These are phyloP conservation scores for Trissolcus brochymenae DNA, from an alignment of 2,888 invertebrate species.

Conservation along the genomic window DNA sequence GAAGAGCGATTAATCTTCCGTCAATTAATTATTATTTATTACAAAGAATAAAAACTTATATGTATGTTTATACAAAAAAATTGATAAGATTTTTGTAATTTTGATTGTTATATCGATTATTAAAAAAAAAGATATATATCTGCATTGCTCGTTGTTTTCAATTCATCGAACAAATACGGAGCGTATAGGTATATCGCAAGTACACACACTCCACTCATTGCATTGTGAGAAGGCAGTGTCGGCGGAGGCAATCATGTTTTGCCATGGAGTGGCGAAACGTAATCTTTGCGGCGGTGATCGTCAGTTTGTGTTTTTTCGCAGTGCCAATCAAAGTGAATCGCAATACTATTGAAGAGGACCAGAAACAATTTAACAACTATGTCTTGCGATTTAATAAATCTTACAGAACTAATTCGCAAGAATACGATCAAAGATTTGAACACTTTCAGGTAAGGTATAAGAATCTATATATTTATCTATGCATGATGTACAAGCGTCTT, in stretches of 20 bases:
- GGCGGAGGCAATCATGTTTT: constrained; percentile 39
- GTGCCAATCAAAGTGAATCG: constrained; percentile 76
- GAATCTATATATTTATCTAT: constrained; percentile 1
- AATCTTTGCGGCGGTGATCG: constrained; percentile 67
- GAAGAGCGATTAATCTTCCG: neutral
- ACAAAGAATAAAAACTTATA: no score
- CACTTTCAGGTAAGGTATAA: constrained; percentile 75
- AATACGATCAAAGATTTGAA: constrained; percentile 74
- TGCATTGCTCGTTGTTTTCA: no score
- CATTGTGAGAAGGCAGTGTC: constrained; percentile 23
- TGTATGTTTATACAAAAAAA: no score
- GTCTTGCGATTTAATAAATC: constrained; percentile 78
- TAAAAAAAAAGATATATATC: no score
- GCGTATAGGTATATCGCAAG: no score
- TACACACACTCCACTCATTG: neutral
- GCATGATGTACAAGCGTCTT: no score
- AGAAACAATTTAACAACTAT: constrained; percentile 77
- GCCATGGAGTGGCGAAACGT: constrained; percentile 75
- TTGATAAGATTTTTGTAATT: no score
- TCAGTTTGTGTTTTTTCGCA: constrained; percentile 76
- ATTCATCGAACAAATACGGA: no score
- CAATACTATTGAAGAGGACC: constrained; percentile 63
- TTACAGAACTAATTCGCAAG: constrained; percentile 75
- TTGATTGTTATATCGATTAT: no score
- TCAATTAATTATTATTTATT: no score